These are phyloP conservation scores for Mesocentrotus franciscanus DNA, from an alignment of 53 echinoderm and acorn worm species.

Conservation along the genomic window DNA sequence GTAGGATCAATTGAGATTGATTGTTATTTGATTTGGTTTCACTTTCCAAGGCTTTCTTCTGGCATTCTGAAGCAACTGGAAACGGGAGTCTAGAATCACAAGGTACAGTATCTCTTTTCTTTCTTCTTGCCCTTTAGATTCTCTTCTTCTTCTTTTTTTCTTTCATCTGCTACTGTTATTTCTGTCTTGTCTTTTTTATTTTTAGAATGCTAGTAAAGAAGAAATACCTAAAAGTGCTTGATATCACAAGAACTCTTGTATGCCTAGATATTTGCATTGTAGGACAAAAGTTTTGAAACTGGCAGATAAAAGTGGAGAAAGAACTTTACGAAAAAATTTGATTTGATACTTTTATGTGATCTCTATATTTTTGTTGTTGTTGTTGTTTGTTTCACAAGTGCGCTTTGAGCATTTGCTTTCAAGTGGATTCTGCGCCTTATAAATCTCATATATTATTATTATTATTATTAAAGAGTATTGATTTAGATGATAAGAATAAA, in stretches of 20 bases:
- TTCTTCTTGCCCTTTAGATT: not conserved
- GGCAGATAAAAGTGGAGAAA: not conserved
- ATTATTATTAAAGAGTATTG: not conserved
- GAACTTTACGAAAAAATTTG: too few species aligned
- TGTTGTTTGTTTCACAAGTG: too few species aligned
- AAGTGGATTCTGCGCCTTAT: too few species aligned
- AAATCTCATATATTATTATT: too few species aligned
- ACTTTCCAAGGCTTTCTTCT: constrained; percentile 85
- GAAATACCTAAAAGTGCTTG: not conserved
- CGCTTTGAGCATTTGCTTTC: too few species aligned
- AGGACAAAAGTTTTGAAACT: not conserved
- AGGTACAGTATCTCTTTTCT: constrained; percentile 67
- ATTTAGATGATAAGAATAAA: not conserved
- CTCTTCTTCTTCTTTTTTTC: not conserved
- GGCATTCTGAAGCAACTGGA: constrained; percentile 99
- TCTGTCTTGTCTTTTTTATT: not conserved
- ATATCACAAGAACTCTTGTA: not conserved
- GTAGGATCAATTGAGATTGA: constrained; percentile 22
- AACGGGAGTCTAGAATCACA: constrained; percentile 99
- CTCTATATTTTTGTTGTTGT: too few species aligned
- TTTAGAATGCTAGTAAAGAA: not conserved
- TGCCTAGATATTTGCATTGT: not conserved
- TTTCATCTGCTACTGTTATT: not conserved
- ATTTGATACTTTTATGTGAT: too few species aligned
- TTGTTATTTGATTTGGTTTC: constrained; percentile 28